Conservation (phyloP, 2,888 invertebrate species). For the Hipparchia sbordonii region DNA sequence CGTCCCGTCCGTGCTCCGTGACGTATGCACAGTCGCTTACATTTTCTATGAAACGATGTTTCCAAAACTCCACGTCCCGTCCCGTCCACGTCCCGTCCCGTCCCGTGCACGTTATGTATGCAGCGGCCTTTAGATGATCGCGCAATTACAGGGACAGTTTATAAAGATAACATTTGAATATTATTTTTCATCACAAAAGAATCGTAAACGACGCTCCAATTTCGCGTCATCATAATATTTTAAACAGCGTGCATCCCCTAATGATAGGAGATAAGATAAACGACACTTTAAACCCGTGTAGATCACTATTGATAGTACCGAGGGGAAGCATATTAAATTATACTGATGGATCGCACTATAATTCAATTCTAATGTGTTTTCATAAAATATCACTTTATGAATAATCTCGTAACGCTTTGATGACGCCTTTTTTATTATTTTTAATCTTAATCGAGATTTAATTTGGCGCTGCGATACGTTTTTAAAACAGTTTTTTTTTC, state of each 20-base stretch:
- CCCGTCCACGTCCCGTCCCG: no score
- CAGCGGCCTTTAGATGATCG: background rate
- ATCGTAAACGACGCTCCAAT: slow-evolving; percentile 6
- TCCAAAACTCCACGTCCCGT: no score
- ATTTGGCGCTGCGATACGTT: slow-evolving; percentile 41
- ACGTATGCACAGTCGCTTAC: no score
- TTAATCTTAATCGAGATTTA: slow-evolving; percentile 46
- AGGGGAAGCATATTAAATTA: slow-evolving; percentile 72
- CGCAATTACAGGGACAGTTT: background rate
- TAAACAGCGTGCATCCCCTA: slow-evolving; percentile 41
- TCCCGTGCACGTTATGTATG: no score
- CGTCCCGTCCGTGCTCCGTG: no score
- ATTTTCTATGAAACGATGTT: no score
- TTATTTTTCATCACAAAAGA: slow-evolving; percentile 19
- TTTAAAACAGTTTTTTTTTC: slow-evolving; percentile 23
- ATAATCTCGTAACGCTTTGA: slow-evolving; percentile 53
- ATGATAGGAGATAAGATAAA: slow-evolving; percentile 71
- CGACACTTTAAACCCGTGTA: slow-evolving; percentile 68
- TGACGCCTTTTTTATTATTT: slow-evolving; percentile 38
- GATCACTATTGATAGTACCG: slow-evolving; percentile 56
- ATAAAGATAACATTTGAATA: slow-evolving; percentile 14
- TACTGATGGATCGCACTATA: slow-evolving; percentile 75
- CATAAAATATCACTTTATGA: slow-evolving; percentile 68
- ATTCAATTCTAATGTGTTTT: slow-evolving; percentile 80
- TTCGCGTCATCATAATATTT: slow-evolving; percentile 22